Evolutionary conservation across 1,140 invertebrate species (phyloP), one percentile per base, ranked within the genome.

Genomic region (Diuraphis noxia): DNA sequence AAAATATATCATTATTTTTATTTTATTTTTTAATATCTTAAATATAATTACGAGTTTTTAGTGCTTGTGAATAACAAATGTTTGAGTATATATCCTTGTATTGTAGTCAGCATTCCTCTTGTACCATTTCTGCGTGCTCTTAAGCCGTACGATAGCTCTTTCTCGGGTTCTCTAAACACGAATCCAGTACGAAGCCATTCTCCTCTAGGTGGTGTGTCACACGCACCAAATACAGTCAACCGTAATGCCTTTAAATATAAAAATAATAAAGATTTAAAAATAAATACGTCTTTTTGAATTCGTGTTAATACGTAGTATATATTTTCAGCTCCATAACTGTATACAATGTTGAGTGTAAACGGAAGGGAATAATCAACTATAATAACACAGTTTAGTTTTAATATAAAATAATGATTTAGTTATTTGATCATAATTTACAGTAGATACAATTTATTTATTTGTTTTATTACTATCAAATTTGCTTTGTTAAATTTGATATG

Each of bases 81-180:
- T 93, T 96, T 96, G 34, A 96, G 92, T 93, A 97, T 95, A 88
- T 95, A 94, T 8, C 96, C 96, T 93, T 96, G 96, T 1, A 97
- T 94, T 19, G 95, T 96, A 0, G 96, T 95, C 19, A 96, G 93
- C 30, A 97, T 93, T 1, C 96, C 96, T 92, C 95, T 94, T 3
- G 96, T 95, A 0, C 95, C 95, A 92, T 96, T 96, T 90, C 95
- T 94, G 0, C 95, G 94, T n/a, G 95, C 94, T 91, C 94, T 94
- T 25, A 96, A 92, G 25, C 95, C 95, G 92, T 95, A 96, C 1
- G 94, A 95, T 49, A 96, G 92, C 23, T 94, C 94, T 81, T 95
- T 95, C 10, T 95, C 95, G 0, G 95, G 93, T 5, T 95, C 94
- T 87, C 95, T 94, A 93, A 96, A 94, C 23, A 95, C 94, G 6